phyloP scores from a whole-genome alignment of 2,797 vertebrate species.

The Sebastes iracundus region DNA sequence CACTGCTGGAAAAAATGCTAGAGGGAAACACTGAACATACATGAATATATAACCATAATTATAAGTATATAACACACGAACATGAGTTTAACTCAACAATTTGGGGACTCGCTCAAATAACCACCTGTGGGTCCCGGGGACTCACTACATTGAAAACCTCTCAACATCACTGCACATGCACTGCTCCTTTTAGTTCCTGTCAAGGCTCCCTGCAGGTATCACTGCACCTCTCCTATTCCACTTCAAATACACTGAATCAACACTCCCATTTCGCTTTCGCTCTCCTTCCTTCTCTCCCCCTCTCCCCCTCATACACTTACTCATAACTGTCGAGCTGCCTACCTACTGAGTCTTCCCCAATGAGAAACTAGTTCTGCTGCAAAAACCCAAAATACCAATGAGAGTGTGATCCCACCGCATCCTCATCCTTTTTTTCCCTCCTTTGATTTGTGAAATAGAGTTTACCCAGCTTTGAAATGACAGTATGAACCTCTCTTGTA shows the following conservation, averaged over 20 bases:
- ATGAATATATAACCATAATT: background rate
- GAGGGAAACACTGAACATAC: background rate
- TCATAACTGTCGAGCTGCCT: constrained; percentile 15
- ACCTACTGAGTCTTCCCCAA: constrained; percentile 10
- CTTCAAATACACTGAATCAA: constrained; percentile 25
- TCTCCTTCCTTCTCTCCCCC: background rate
- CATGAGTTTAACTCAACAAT: background rate
- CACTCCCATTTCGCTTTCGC: background rate
- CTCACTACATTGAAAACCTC: background rate
- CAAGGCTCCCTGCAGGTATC: constrained; percentile 33
- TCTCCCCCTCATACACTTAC: background rate
- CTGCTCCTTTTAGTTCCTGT: constrained; percentile 15
- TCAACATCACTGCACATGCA: background rate
- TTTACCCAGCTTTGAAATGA: constrained; percentile 22
- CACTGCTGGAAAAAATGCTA: background rate
- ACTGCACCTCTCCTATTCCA: constrained; percentile 28
- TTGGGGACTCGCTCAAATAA: background rate
- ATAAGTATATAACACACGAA: background rate
- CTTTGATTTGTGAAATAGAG: constrained; percentile 37
- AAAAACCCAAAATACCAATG: background rate
- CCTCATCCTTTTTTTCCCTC: constrained; percentile 7
- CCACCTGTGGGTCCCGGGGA: background rate
- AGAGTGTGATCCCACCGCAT: background rate
- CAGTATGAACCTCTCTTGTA: background rate
- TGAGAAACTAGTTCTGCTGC: constrained; percentile 16